These are phyloP conservation scores for Limanda limanda DNA, from an alignment of 2,113 vertebrate species.

Conservation along the genomic window DNA sequence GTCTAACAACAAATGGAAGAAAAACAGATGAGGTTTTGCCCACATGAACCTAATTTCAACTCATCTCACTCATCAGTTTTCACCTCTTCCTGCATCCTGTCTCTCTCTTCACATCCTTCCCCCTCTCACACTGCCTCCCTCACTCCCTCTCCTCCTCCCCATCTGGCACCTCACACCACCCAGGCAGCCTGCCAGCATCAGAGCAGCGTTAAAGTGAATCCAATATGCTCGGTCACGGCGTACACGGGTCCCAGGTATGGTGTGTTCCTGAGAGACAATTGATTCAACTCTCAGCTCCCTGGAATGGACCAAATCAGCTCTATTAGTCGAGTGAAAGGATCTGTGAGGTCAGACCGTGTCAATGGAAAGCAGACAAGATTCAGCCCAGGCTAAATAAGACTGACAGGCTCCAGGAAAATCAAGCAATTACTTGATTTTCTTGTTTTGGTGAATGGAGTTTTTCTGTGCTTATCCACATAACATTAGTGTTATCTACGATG, in stretches of 20 bases:
- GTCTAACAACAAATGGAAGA: not conserved
- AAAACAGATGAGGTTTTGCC: not conserved
- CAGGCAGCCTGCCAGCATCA: conserved; percentile 59
- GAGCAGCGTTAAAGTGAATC: conserved; percentile 55
- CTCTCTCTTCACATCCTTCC: not conserved
- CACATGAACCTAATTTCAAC: not conserved
- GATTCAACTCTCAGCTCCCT: conserved; percentile 47
- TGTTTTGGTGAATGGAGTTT: not conserved
- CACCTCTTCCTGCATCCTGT: conserved; percentile 1
- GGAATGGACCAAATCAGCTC: conserved; percentile 51
- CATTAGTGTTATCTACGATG: too few species aligned
- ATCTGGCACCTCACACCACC: conserved; percentile 36
- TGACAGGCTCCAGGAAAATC: not conserved
- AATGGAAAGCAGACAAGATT: conserved; percentile 16
- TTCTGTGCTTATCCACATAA: not conserved
- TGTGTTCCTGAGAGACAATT: conserved; percentile 56
- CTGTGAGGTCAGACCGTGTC: conserved; percentile 10
- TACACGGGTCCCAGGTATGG: conserved; percentile 35
- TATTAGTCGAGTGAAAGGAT: conserved; percentile 43
- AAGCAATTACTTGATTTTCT: not conserved
- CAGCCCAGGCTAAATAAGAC: not conserved
- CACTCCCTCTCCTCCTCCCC: not conserved
- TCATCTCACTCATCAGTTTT: not conserved
- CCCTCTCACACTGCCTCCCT: not conserved
- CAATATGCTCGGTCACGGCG: conserved; percentile 64